These are phyloP conservation scores for Helobdella robusta DNA, from an alignment of 2,888 invertebrate species.

Conservation along the genomic window DNA sequence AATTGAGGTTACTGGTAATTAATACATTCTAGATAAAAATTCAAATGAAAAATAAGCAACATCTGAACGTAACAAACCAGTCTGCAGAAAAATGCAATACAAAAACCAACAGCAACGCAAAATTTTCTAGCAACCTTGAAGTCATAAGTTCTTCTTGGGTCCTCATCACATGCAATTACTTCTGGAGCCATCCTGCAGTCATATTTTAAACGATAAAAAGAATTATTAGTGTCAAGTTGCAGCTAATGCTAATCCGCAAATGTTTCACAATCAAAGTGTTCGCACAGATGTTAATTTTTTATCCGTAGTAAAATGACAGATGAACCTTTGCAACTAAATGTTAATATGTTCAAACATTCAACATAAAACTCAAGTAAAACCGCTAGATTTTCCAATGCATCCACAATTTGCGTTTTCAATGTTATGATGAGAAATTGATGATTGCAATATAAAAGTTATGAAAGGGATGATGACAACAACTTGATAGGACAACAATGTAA, in stretches of 20 bases:
- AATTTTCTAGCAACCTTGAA: slow-evolving; percentile 63
- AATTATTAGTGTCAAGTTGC: neutral
- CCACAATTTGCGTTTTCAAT: too few relatives aligned
- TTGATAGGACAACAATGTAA: too few relatives aligned
- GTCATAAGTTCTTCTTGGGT: slow-evolving; percentile 98
- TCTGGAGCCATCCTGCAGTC: slow-evolving; percentile 78
- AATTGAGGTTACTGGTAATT: too few relatives aligned
- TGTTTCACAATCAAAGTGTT: neutral
- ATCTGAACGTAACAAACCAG: too few relatives aligned
- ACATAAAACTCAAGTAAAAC: neutral
- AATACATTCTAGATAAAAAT: too few relatives aligned
- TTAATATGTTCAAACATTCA: neutral
- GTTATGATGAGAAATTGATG: too few relatives aligned
- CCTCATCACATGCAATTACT: slow-evolving; percentile 98
- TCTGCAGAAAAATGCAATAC: too few relatives aligned
- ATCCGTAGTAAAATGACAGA: neutral
- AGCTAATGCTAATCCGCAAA: neutral
- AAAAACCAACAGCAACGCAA: too few relatives aligned
- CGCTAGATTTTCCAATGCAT: too few relatives aligned
- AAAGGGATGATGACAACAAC: too few relatives aligned
- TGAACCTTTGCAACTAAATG: neutral
- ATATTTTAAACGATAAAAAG: neutral
- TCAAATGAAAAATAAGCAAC: too few relatives aligned
- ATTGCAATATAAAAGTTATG: too few relatives aligned
- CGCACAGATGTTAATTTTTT: neutral